phyloP scores from a whole-genome alignment of 2,888 invertebrate species.

The Nudaria mundana region DNA sequence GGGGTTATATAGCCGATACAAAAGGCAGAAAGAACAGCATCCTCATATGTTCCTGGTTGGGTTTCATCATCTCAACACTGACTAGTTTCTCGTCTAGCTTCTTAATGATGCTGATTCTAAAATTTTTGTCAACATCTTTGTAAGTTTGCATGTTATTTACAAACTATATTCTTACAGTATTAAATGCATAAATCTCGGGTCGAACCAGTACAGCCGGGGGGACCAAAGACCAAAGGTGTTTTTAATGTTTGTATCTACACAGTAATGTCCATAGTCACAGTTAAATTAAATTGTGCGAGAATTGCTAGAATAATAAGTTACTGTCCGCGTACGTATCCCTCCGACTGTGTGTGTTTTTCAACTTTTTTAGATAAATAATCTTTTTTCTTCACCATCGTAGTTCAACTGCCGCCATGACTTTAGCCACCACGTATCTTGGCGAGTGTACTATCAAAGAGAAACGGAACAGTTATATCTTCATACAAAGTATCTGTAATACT shows the following conservation, averaged over 20 bases:
- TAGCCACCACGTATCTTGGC: constrained; percentile 70
- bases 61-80: constrained; percentile 19
- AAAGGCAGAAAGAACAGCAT: constrained; percentile 75
- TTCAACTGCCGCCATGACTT: constrained; percentile 51
- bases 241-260: no score
- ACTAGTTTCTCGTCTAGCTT: constrained; percentile 25
- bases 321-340: no score
- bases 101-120: constrained; percentile 22
- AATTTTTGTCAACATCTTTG: constrained; percentile 27
- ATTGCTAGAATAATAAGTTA: not conserved
- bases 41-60: constrained; percentile 16
- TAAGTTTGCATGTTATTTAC: constrained; percentile 8
- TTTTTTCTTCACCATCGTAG: constrained; percentile 23
- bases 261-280: no score
- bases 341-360: not conserved
- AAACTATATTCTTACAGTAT: not conserved
- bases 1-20: constrained; percentile 86
- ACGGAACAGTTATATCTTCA: constrained; percentile 41
- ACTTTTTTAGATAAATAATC: not conserved
- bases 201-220: no score
- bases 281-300: not conserved
- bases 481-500: constrained; percentile 37
- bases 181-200: not conserved
- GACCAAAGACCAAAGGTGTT: no score
- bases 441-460: constrained; percentile 53